Base-by-base conservation (phyloP, 2,797 vertebrate species). In the Gymnoscopelus braueri region DNA sequence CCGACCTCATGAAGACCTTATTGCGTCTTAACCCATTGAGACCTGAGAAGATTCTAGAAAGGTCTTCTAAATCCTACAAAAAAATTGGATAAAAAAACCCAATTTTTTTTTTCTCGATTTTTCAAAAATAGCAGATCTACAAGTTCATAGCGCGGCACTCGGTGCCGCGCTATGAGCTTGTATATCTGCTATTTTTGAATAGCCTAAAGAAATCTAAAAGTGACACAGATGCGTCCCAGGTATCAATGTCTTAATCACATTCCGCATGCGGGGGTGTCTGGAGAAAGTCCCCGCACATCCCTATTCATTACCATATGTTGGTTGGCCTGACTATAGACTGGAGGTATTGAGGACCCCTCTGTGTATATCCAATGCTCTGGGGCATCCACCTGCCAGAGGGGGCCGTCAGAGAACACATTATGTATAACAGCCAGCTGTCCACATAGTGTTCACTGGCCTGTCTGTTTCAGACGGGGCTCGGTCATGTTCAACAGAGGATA, bases 381-480 rank as follows among this genome's bases (percentile, higher is more conserved):
- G 23, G 49, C 49, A 81, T 75, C 23, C 81, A 84, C 74, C 85
- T 85, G 89, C 85, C 84, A 74, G 79, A 66, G 80, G 84, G 75
- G 60, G 60, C 74, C 85, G 81, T 88, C 87, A 81, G 75, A 82
- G 86, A 87, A 86, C 71, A 76, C 82, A 88, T 89, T 87, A 89
- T 85, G 84, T 79, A 81, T 80, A 79, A 85, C 79, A 84, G 88
- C 86, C 90, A 93, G 88, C 91, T 91, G 92, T 87, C 85, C 81
- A 68, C 47, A 26, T 26, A 59, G 51, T 63, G 66, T 62, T 65
- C 66, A 49, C 63, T 14, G 39, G 53, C 1, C 59, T 75, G 72
- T 67, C 71, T 54, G 4, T 60, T 88, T 89, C 88, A 85, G 84
- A 87, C 85, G 78, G 84, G 90, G 52, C 68, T 63, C n/a, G 72